These are phyloP conservation scores for Pyrrhosoma nymphula DNA, from an alignment of 2,888 invertebrate species.

Conservation along the genomic window DNA sequence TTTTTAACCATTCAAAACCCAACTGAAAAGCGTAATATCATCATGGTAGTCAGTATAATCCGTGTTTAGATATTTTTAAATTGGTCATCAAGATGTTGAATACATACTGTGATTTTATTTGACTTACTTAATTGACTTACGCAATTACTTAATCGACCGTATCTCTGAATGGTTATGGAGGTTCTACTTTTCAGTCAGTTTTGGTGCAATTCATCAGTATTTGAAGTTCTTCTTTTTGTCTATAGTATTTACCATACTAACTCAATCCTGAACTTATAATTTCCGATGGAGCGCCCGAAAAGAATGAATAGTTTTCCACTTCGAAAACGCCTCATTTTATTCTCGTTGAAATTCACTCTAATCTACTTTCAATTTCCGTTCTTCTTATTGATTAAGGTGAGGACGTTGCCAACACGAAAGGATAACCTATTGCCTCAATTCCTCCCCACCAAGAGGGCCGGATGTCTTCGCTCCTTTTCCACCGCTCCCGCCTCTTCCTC, in stretches of 20 bases:
- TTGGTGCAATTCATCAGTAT: no score
- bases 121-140: no score
- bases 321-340: background rate
- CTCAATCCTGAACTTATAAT: background rate
- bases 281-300: background rate
- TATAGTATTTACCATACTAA: background rate
- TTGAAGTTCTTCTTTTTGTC: no score
- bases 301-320: background rate
- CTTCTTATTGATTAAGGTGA: background rate
- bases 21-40: no score
- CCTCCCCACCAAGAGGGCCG: background rate
- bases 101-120: no score
- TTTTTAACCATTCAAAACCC: no score
- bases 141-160: no score
- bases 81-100: no score
- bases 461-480: background rate
- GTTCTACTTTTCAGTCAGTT: no score
- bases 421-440: conserved; percentile 33
- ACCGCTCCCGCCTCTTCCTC: background rate
- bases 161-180: no score
- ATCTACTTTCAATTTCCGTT: conserved; percentile 13
- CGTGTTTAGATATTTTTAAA: no score
- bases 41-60: no score
- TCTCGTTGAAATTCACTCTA: conserved; percentile 1
- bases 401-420: background rate